Percentiles rank a stretch among this genome's conserved stretches.
Evolutionary conservation across 2,888 invertebrate genomes (phyloP).

Genomic region (Caenorhabditis drosophilae): DNA sequence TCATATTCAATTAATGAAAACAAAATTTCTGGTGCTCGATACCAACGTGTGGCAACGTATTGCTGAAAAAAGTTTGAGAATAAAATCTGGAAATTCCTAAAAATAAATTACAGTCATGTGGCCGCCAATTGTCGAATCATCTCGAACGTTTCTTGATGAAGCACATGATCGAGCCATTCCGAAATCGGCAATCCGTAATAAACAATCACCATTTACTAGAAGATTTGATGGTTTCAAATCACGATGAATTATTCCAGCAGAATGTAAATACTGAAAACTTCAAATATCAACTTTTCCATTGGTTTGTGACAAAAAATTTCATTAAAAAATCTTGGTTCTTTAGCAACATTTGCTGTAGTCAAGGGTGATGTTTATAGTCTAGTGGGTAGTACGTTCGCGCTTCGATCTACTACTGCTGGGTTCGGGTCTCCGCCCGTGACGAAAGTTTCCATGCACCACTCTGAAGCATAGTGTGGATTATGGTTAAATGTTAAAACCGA

Average conservation of each 20-base stretch:
- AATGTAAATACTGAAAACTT: conserved; percentile 71
- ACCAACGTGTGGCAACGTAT: conserved; percentile 71
- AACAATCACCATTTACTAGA: conserved; percentile 73
- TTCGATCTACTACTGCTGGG: background rate
- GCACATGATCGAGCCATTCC: conserved; percentile 69
- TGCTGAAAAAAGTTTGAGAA: conserved; percentile 57
- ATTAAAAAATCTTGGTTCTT: no score
- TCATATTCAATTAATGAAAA: conserved; percentile 71
- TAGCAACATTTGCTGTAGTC: background rate
- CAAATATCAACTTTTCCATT: no score
- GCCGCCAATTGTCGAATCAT: conserved; percentile 31
- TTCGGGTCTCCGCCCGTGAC: conserved; percentile 20
- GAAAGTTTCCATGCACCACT: conserved; percentile 45
- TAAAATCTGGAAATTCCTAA: background rate
- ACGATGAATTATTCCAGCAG: conserved; percentile 72
- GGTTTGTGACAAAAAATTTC: no score
- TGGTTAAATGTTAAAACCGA: conserved; percentile 26
- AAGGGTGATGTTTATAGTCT: conserved; percentile 12
- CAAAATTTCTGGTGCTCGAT: conserved; percentile 72
- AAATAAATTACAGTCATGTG: conserved; percentile 51
- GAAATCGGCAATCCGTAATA: conserved; percentile 73
- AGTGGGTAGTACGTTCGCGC: conserved; percentile 23
- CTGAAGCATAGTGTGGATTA: conserved; percentile 43
- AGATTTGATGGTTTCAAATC: conserved; percentile 73
- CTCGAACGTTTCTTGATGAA: conserved; percentile 39